phyloP scores from a whole-genome alignment of 2,888 invertebrate species.

The Aromia moschata region DNA sequence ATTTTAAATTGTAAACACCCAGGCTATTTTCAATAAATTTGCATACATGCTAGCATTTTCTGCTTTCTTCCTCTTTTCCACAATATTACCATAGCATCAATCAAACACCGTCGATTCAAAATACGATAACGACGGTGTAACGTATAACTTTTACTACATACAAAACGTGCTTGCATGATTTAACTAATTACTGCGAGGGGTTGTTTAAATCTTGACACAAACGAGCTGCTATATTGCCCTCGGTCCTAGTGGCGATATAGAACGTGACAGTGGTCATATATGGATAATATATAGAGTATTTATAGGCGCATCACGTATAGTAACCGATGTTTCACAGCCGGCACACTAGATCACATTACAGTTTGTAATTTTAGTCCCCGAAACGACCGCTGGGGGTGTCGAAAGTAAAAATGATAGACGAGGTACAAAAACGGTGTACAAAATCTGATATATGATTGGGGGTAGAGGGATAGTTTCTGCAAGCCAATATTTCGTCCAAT shows the following conservation, averaged over 20 bases:
- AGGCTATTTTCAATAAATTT: too few relatives aligned
- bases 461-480: background rate
- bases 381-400: conserved; percentile 1
- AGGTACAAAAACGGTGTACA: background rate
- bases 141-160: background rate
- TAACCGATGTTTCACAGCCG: conserved; percentile 58
- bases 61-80: too few relatives aligned
- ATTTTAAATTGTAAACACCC: background rate
- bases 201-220: conserved; percentile 29
- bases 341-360: conserved; percentile 59
- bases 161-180: conserved; percentile 23
- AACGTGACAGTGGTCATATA: conserved; percentile 50
- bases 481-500: background rate
- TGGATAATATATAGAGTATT: conserved; percentile 55
- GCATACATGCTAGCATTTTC: too few relatives aligned
- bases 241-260: conserved; percentile 22
- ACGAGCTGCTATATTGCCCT: conserved; percentile 5
- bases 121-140: background rate
- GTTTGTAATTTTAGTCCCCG: conserved; percentile 56
- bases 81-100: background rate
- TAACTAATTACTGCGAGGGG: conserved; percentile 36
- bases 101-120: background rate
- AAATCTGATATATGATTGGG: background rate
- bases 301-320: conserved; percentile 58
- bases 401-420: conserved; percentile 1